Percentiles rank a stretch among this genome's conserved stretches.
These are phyloP conservation scores for Drosophila setifemur DNA, from an alignment of 1,140 invertebrate genomes.

Conservation along the genomic window DNA sequence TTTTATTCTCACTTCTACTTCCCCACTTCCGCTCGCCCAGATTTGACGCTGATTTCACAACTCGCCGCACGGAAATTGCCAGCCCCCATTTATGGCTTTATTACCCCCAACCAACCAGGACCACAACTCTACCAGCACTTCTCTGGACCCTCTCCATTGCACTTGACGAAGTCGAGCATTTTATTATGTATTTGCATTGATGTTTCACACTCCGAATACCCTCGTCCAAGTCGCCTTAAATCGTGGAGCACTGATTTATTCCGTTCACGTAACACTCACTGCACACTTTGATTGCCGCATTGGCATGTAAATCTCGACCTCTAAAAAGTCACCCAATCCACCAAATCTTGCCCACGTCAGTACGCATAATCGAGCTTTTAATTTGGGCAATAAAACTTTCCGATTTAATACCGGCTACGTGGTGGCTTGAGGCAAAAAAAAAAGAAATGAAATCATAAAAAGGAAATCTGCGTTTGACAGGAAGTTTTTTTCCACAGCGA, in stretches of 20 bases:
- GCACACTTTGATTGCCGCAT: conserved; percentile 48
- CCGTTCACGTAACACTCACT: conserved; percentile 37
- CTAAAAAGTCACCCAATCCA: conserved; percentile 18
- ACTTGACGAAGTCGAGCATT: conserved; percentile 26
- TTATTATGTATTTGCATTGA: conserved; percentile 25
- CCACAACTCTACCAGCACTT: background rate
- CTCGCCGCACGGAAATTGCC: conserved; percentile 48
- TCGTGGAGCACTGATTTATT: conserved; percentile 33
- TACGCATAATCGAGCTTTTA: conserved; percentile 55
- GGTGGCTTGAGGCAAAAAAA: too few species aligned
- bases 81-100: conserved; percentile 42
- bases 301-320: conserved; percentile 40
- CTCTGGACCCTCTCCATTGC: conserved; percentile 5
- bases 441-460: conserved; percentile 1
- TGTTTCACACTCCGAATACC: background rate
- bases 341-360: conserved; percentile 39
- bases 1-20: conserved; percentile 5
- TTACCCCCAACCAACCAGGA: too few species aligned
- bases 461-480: conserved; percentile 8
- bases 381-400: conserved; percentile 48
- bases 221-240: background rate
- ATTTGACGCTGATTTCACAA: conserved; percentile 47
- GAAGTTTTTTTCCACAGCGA: background rate
- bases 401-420: conserved; percentile 24
- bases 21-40: background rate